Conservation (phyloP, 2,888 invertebrate genomes). For the Dicyrtomina minuta region DNA sequence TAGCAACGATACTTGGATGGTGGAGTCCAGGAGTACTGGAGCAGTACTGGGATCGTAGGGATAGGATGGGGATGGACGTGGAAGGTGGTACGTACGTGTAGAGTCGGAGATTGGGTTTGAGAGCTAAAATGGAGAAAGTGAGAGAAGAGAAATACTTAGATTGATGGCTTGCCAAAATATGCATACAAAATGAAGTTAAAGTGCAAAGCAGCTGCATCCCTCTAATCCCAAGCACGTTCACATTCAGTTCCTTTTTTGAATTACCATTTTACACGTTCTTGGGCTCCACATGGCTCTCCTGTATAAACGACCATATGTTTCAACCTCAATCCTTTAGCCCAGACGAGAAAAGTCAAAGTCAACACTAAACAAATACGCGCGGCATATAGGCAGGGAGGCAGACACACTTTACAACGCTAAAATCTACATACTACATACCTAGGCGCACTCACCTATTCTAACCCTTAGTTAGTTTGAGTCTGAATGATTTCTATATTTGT, state of each 20-base stretch:
- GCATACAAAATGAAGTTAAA: slow-evolving; percentile 25
- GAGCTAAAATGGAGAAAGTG: background rate
- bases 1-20: too few species aligned
- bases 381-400: background rate
- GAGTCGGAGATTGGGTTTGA: background rate
- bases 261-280: slow-evolving; percentile 29
- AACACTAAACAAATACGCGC: background rate
- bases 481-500: too few species aligned
- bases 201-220: slow-evolving; percentile 23
- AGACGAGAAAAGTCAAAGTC: too few species aligned
- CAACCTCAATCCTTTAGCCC: slow-evolving; percentile 8
- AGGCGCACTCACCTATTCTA: too few species aligned
- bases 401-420: background rate
- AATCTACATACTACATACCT: too few species aligned
- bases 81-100: too few species aligned
- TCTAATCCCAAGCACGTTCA: slow-evolving; percentile 17
- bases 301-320: slow-evolving; percentile 13
- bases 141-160: slow-evolving; percentile 26
- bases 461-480: too few species aligned
- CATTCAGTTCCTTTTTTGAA: slow-evolving; percentile 21
- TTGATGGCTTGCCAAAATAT: slow-evolving; percentile 30
- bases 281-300: slow-evolving; percentile 23
- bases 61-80: background rate
- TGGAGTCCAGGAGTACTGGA: too few species aligned
- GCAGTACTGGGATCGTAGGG: background rate